phyloP scores from a whole-genome alignment of 2,113 vertebrate genomes.

The Buteo buteo region DNA sequence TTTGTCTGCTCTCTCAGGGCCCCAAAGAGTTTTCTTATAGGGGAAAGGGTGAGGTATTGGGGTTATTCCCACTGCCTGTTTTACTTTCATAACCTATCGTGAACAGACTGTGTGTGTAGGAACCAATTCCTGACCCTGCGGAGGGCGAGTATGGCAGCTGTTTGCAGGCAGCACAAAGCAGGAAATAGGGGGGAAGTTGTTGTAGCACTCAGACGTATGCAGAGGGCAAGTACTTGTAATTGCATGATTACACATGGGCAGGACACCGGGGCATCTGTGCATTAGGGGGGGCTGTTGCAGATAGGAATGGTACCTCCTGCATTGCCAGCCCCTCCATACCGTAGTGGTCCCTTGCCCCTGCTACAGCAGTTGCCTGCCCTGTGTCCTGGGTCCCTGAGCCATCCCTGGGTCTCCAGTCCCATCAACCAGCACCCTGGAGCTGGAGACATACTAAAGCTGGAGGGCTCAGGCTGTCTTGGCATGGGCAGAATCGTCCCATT shows the following conservation, averaged over 20 bases:
- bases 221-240: neutral
- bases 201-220: neutral
- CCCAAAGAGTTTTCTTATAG: neutral
- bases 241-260: neutral
- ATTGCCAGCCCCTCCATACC: rapidly evolving
- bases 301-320: neutral
- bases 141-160: neutral
- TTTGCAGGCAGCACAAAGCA: neutral
- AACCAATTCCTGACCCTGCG: neutral
- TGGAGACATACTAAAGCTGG: neutral
- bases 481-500: neutral
- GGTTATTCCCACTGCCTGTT: neutral
- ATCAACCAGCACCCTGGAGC: neutral
- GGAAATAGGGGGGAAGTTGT: neutral
- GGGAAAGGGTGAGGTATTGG: neutral
- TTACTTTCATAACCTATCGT: neutral
- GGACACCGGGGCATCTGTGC: rapidly evolving
- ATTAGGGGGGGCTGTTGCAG: neutral
- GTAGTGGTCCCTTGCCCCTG: neutral
- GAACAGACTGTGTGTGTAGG: neutral
- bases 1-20: neutral
- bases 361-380: neutral
- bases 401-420: neutral
- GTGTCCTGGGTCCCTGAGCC: neutral
- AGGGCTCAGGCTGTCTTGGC: neutral